A percentile compares a stretch with the other conserved stretches of the same genome.
Conservation (phyloP, 2,113 vertebrate genomes). For the Tachuris rubrigastra region DNA sequence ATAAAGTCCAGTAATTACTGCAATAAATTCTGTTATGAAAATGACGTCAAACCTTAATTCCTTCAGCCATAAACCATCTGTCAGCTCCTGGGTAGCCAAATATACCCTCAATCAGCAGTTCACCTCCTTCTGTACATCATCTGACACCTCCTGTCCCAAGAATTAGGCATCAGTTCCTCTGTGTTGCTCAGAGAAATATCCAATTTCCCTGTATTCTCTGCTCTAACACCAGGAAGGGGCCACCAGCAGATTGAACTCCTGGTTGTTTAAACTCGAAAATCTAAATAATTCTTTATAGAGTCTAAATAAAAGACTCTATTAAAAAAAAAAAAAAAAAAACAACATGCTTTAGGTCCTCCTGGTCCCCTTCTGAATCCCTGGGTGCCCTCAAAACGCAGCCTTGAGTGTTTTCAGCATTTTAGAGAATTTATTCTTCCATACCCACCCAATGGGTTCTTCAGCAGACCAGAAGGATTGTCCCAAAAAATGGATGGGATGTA, state of each 20-base stretch:
- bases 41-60: neutral
- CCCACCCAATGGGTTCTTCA: neutral
- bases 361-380: neutral
- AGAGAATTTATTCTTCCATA: neutral
- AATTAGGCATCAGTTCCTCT: neutral
- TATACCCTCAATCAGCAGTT: neutral
- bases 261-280: neutral
- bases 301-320: neutral
- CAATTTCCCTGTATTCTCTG: too few species aligned
- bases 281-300: neutral
- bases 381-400: neutral
- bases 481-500: neutral
- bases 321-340: neutral
- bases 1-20: neutral
- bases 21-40: slow-evolving; percentile 38
- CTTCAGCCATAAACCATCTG: neutral
- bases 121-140: neutral
- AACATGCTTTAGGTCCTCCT: neutral
- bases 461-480: neutral
- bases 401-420: neutral
- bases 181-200: neutral
- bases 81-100: neutral
- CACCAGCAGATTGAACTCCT: neutral
- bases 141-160: neutral
- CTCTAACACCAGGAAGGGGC: neutral